Percentiles rank a stretch among this genome's conserved stretches.
These are phyloP conservation scores for silkworm (Bombyx mori) DNA, from an alignment of 1,140 invertebrate species.

Conservation along the genomic window ASM3026992v2 NC_085127.1:5374001-5374500, in stretches of 20 bases:
- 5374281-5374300: conserved; percentile 18
- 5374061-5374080: too few relatives aligned
- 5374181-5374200: too few relatives aligned
- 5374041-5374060: too few relatives aligned
- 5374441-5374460: conserved; percentile 27
- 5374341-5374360: conserved; percentile 44
- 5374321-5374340: conserved; percentile 53
- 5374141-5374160: too few relatives aligned
- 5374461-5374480: conserved; percentile 30
- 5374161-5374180: too few relatives aligned
- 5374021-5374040: too few relatives aligned
- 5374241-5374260: background rate
- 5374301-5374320: conserved; percentile 60
- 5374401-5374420: conserved; percentile 38
- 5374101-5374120: too few relatives aligned
- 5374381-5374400: conserved; percentile 33
- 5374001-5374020: too few relatives aligned
- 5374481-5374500: conserved; percentile 25
- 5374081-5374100: too few relatives aligned
- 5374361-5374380: conserved; percentile 47
- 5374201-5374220: too few relatives aligned
- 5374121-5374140: too few relatives aligned
- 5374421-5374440: conserved; percentile 32
- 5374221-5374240: too few relatives aligned
- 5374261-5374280: background rate